phyloP scores from a whole-genome alignment of 2,888 invertebrate species.

The Malacosoma neustria region DNA sequence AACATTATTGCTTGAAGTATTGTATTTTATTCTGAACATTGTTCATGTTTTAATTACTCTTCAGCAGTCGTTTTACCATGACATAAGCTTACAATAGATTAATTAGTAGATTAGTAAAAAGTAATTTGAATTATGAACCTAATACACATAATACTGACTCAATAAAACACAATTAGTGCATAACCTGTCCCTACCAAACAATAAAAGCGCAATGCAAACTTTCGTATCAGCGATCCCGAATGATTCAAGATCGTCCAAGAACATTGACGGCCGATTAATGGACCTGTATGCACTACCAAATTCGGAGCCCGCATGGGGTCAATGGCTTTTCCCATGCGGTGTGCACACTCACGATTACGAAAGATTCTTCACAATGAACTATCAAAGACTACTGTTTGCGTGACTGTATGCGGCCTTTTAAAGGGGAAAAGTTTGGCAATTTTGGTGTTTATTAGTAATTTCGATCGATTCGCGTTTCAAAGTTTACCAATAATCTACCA shows the following conservation, averaged over 20 bases:
- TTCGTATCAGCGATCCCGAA: conserved; percentile 6
- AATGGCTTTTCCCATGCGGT: conserved; percentile 31
- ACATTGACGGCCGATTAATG: conserved; percentile 49
- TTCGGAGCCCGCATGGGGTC: conserved; percentile 61
- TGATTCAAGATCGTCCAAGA: conserved; percentile 9
- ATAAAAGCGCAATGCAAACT: neutral
- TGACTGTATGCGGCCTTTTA: neutral
- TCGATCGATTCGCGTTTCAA: too few relatives aligned
- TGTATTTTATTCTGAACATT: too few relatives aligned
- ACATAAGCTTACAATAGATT: too few relatives aligned
- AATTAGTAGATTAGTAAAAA: too few relatives aligned
- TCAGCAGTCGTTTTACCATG: too few relatives aligned
- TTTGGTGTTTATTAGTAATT: neutral
- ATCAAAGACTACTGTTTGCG: neutral
- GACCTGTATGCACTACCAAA: conserved; percentile 48
- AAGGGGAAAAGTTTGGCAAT: neutral
- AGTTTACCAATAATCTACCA: too few relatives aligned
- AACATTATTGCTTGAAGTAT: too few relatives aligned
- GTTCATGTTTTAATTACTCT: too few relatives aligned
- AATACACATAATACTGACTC: too few relatives aligned
- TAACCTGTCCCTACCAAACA: neutral
- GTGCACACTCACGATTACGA: conserved; percentile 18
- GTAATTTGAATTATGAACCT: too few relatives aligned
- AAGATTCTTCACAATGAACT: conserved; percentile 10
- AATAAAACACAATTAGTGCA: too few relatives aligned